phyloP scores from a whole-genome alignment of 2,797 vertebrate genomes.

The Hypotaenidia philippensis region DNA sequence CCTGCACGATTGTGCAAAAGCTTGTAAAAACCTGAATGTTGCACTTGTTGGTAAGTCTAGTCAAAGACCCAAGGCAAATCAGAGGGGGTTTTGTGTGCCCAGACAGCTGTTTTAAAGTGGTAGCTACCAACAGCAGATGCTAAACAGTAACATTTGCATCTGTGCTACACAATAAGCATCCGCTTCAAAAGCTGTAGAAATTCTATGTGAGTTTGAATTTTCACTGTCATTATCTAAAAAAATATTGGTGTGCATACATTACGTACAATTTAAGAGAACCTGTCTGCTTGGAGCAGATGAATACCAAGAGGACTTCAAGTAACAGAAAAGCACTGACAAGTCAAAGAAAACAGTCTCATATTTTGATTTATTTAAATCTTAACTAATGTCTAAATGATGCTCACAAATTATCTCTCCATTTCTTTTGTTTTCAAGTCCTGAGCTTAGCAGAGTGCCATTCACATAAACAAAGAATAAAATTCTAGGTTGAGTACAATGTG shows the following conservation, averaged over 20 bases:
- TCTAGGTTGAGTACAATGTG: background rate
- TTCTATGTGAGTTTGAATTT: background rate
- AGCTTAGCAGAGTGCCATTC: background rate
- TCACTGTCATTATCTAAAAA: background rate
- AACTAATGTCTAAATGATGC: background rate
- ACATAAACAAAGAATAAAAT: background rate
- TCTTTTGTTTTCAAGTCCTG: background rate
- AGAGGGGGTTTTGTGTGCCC: background rate
- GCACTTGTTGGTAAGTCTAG: background rate
- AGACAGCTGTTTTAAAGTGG: background rate
- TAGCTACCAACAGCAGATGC: background rate
- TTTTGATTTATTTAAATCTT: background rate
- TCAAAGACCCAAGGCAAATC: background rate
- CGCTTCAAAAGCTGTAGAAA: background rate
- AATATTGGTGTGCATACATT: background rate
- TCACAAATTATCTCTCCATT: background rate
- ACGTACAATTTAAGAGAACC: background rate
- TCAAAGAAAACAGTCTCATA: background rate
- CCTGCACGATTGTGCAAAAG: background rate
- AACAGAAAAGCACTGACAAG: background rate
- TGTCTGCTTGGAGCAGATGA: background rate
- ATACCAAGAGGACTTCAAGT: background rate
- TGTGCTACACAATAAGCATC: background rate
- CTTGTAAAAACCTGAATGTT: background rate
- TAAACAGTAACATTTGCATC: background rate